Percentiles rank a stretch among this genome's conserved stretches.
These are phyloP conservation scores for Drosophila lacertosa DNA, from an alignment of 1,140 invertebrate species.

Conservation along the genomic window DNA sequence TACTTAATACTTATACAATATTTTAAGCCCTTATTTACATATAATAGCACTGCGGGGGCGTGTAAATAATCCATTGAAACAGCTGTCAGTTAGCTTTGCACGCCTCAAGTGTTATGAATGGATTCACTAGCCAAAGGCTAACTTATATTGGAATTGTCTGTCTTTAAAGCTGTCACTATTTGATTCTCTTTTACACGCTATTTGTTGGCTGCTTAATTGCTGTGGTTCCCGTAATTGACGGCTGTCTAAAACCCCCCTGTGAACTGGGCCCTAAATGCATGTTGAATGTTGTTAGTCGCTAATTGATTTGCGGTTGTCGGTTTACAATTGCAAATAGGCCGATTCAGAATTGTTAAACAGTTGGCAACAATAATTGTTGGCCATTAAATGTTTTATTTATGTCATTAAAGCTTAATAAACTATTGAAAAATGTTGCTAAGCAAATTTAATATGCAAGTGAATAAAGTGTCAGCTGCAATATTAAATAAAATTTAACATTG, in stretches of 20 bases:
- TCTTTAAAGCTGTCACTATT: conserved; percentile 20
- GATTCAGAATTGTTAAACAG: conserved; percentile 1
- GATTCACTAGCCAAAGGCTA: conserved; percentile 5
- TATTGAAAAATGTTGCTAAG: neutral
- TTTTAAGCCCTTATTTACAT: neutral
- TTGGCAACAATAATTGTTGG: neutral
- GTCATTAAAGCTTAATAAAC: neutral
- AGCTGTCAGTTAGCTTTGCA: conserved; percentile 13
- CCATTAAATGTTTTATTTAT: conserved; percentile 18
- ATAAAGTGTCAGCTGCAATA: neutral
- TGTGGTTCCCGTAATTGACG: conserved; percentile 11
- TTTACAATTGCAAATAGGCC: conserved; percentile 5
- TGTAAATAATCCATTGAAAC: conserved; percentile 7
- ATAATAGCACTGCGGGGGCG: neutral
- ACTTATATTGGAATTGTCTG: conserved; percentile 18
- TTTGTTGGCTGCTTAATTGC: conserved; percentile 27
- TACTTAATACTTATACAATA: neutral
- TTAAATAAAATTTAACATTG: neutral
- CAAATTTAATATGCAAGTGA: neutral
- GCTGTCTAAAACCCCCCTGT: conserved; percentile 1
- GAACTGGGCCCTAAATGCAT: neutral
- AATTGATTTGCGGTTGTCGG: conserved; percentile 62
- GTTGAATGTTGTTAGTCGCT: conserved; percentile 16
- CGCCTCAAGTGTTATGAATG: conserved; percentile 29
- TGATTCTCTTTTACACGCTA: conserved; percentile 19